These are phyloP conservation scores for Tiphia femorata DNA, from an alignment of 2,888 invertebrate species.

Conservation along the genomic window DNA sequence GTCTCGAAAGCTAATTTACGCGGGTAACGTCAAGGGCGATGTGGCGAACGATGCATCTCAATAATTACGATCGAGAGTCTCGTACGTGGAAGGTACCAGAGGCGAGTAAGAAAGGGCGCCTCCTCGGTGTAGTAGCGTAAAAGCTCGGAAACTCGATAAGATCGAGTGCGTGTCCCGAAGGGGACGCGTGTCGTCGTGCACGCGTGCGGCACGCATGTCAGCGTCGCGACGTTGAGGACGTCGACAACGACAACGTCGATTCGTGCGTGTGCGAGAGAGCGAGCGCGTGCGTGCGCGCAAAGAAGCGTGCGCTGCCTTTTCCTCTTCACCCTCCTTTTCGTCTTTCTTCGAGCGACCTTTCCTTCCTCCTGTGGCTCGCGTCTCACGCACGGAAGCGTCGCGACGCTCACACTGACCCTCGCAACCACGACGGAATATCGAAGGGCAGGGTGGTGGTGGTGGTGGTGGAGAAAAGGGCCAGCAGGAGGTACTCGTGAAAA, in stretches of 20 bases:
- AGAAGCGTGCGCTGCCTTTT: slow-evolving; percentile 10
- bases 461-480: too few relatives aligned
- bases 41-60: slow-evolving; percentile 3
- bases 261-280: too few relatives aligned
- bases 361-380: slow-evolving; percentile 10
- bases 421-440: slow-evolving; percentile 25
- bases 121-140: background rate
- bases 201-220: slow-evolving; percentile 43
- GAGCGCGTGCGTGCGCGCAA: too few relatives aligned
- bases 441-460: too few relatives aligned
- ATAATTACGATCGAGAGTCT: slow-evolving; percentile 17
- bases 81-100: too few relatives aligned
- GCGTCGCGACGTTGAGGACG: background rate
- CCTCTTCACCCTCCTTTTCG: slow-evolving; percentile 8
- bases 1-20: too few relatives aligned
- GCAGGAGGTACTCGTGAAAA: slow-evolving; percentile 33
- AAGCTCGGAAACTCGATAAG: slow-evolving; percentile 39
- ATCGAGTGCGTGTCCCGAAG: slow-evolving; percentile 39
- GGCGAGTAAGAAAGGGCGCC: background rate
- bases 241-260: too few relatives aligned
- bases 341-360: slow-evolving; percentile 39
- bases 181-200: slow-evolving; percentile 27
- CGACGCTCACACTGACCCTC: slow-evolving; percentile 55
- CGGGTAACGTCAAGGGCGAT: slow-evolving; percentile 2
- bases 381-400: too few relatives aligned